Evolutionary conservation across 2,113 vertebrate genomes (phyloP), one percentile per base, ranked within the genome.

Genomic region (Pedionomus torquatus): DNA sequence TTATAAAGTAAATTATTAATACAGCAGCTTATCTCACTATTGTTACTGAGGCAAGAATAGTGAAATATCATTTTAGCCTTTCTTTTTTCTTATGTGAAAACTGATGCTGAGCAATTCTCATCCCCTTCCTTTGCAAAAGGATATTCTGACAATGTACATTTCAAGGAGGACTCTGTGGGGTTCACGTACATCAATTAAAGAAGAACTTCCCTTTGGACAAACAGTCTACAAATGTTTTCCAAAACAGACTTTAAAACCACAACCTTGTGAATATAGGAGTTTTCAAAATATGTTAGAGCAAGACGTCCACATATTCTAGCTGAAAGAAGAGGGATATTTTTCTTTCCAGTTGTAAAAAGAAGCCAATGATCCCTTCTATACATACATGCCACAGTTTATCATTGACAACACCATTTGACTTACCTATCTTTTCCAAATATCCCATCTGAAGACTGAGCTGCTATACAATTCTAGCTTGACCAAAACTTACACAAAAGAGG

Each of bases 401-500:
- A 52, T 49, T 72, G 30, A 41, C 39, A 79, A 87, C 79, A 39
- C 2, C 11, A 26, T 37, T 37, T 78, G 24, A 33, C 11, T 71
- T 91, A 14, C 18, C 5, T 41, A 0, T n/a, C 33, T 69, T 39
- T 84, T 87, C 51, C 33, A 88, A 55, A 6, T 16, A 68, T 18
- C 14, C 20, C 25, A 12, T 15, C 30, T 88, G 65, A 87, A 75
- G n/a, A 30, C 25, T 19, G 30, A 75, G 23, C 5, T 63, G 9
- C 6, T 64, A 25, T 55, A 70, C 9, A 66, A 9, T 54, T 63
- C 21, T 5, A 20, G 25, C 17, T 66, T 35, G 26, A 37, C 8
- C 7, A 10, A 75, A 75, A 58, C 0, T 41, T 37, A 46, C 0
- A 0, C 43, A 74, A 1, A 1, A 17, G 16, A 71, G 15, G 11